Evolutionary conservation across 2,113 vertebrate genomes (phyloP), one percentile per base, ranked within the genome.

Genomic region (Taurulus bubalis): DNA sequence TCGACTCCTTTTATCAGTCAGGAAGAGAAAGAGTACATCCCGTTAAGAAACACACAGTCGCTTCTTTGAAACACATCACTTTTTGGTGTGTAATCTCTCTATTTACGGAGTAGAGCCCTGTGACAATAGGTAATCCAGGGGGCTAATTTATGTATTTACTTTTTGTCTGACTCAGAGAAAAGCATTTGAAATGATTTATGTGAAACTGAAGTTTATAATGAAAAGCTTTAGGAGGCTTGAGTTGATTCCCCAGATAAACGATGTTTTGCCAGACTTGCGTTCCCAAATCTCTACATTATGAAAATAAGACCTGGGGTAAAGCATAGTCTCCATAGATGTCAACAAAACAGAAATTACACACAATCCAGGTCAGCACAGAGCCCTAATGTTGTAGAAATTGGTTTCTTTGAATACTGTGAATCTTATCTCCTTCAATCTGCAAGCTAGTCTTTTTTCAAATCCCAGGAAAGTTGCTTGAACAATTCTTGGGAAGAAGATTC

Each of bases 391-490:
- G 75, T 20, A 40, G 58, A 84, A 77, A 84, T 58, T 68, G 65
- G 62, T 76, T 83, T 71, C 40, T 12, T 5, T 10, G 6, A 79
- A 79, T 49, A 28, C 36, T 53, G 34, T 5, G 59, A 86, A 71
- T 74, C 40, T 63, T 77, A 67, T 79, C 67, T 69, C 40, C 36
- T 69, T 67, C 75, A 76, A 73, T 84, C 74, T 84, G 62, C 77
- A 82, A 84, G 36, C 78, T 78, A 84, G 88, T 88, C 79, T 75
- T 56, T 85, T 24, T 58, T 79, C 30, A 77, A 87, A 84, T 86
- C 72, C 81, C 67, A 62, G 24, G 7, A 79, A 80, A 68, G 62
- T 86, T 86, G 58, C 56, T 63, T 59, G 59, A 73, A 80, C 66
- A 38, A 47, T 73, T 86, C 75, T 75, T 47, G 42, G 64, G 51